Percentiles rank a stretch among this genome's conserved stretches.
phyloP scores from a whole-genome alignment of 2,888 invertebrate genomes.

The Stenchaetothrips biformis region DNA sequence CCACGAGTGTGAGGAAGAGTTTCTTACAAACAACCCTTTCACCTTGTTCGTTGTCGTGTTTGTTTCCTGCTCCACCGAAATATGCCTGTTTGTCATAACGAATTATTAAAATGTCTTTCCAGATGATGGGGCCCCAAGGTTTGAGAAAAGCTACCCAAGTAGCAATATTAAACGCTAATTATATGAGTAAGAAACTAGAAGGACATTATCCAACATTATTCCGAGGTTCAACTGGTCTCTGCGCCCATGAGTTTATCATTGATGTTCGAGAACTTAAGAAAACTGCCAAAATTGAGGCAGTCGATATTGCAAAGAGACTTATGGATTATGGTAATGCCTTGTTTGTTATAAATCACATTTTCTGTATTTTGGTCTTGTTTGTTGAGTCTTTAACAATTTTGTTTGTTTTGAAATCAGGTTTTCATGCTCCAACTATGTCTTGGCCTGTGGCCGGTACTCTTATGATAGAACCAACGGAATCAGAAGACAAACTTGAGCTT shows the following conservation, averaged over 20 bases:
- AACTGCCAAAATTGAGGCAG: slow-evolving; percentile 89
- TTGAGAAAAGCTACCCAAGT: slow-evolving; percentile 88
- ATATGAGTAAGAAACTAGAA: slow-evolving; percentile 89
- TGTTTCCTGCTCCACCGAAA: too few species aligned
- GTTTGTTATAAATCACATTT: background rate
- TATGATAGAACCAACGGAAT: slow-evolving; percentile 99
- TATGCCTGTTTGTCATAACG: background rate
- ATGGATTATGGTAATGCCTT: slow-evolving; percentile 81
- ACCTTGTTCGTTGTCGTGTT: too few species aligned
- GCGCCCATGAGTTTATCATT: slow-evolving; percentile 97
- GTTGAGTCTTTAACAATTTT: slow-evolving; percentile 26
- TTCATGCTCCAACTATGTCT: slow-evolving; percentile 98
- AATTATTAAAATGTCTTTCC: slow-evolving; percentile 30
- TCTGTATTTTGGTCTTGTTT: background rate
- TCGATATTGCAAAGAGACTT: slow-evolving; percentile 93
- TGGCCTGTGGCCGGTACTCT: slow-evolving; percentile 96
- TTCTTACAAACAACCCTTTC: too few species aligned
- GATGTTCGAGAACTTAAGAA: slow-evolving; percentile 93
- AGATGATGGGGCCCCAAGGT: slow-evolving; percentile 92
- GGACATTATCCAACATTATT: slow-evolving; percentile 83
- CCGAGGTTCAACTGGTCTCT: slow-evolving; percentile 69
- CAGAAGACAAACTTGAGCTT: slow-evolving; percentile 90
- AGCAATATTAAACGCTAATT: slow-evolving; percentile 97
- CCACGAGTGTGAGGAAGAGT: too few species aligned
- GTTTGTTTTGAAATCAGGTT: slow-evolving; percentile 53